Base-by-base conservation (phyloP, 2,797 vertebrate species). In the Dallia pectoralis region DNA sequence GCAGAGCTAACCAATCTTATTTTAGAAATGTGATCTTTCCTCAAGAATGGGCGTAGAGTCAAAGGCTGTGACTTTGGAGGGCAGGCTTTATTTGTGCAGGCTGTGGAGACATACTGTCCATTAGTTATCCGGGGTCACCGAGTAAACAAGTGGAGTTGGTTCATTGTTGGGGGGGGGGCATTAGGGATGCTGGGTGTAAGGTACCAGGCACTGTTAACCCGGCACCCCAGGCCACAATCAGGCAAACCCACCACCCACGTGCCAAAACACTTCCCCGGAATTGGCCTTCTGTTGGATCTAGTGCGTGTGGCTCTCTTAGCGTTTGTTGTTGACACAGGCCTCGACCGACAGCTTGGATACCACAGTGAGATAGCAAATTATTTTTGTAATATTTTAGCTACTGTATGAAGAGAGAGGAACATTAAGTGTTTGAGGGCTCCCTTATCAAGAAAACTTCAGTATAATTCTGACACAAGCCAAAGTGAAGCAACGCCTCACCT, bases 41-140 rank as follows among this genome's bases (percentile, higher is more conserved):
- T 74, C 61, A 67, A 77, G 73, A 69, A 81, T n/a, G 7, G 62
- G 72, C 59, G 68, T 27, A 70, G 72, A 74, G 61, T 72, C 71
- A 79, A 72, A 70, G 85, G 81, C 76, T 67, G 12, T 16, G 48
- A 83, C 84, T 72, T 85, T 80, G 75, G 36, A 77, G 74, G 33
- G 22, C 79, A 72, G 73, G 48, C 82, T 84, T 87, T 88, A 85
- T 91, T 88, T 89, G 73, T 75, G 47, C 53, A 80, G 72, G 63
- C 76, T 70, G 62, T 69, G 76, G 81, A 80, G 70, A 53, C 79
- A 75, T 62, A 72, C 69, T 75, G 76, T 79, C 72, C 16, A 61
- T 81, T 87, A 86, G 90, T 89, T 89, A 82, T 53, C 59, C 6
- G 3, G 59, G 78, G 66, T 69, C 74, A 70, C 75, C 85, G 78